Base-by-base conservation (phyloP, 2,888 invertebrate species). In the Drosophila merina region DNA sequence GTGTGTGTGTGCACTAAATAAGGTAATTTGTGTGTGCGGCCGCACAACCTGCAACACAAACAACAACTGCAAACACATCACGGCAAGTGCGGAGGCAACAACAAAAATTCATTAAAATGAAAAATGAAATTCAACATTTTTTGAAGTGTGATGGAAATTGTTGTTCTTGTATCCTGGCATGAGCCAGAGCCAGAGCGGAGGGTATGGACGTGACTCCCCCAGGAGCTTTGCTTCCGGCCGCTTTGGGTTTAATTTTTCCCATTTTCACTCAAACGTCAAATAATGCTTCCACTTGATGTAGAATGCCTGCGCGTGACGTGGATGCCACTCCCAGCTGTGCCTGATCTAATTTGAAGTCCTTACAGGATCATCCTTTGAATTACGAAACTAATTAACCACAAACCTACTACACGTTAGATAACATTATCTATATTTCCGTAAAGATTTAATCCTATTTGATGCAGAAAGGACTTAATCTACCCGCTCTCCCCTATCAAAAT, bases 1-100 rank as follows among this genome's bases (percentile, higher is more conserved):
- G 20, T 20, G n/a, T 42, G 20, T 86, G 81, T 84, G 75, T 76
- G 72, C 76, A 83, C 88, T 83, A 86, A 84, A 89, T 88, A 83
- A 83, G 88, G 88, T 90, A 90, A 89, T 89, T 89, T 90, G 89
- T 81, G 88, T 79, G 71, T 80, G 75, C 50, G 73, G 49, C 50
- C 58, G 55, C 48, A 49, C 67, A 75, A 55, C 75, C 74, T 62
- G 66, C 72, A 74, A 56, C 70, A 50, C 47, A 59, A 76, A 72
- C 60, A 80, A 66, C 51, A 57, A 55, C 51, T 52, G 40, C 44
- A 50, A 57, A 51, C 50, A 70, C 57, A 57, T 51, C 57, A 68
- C 20, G 20, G 48, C 31, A 20, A 20, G 20, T 20, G 1, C 20
- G 20, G 49, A 66, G 40, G 62, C 70, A 86, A 69, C 74, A 84